Conservation (phyloP, 1,140 invertebrate species). For the Aphelinus certus region DNA sequence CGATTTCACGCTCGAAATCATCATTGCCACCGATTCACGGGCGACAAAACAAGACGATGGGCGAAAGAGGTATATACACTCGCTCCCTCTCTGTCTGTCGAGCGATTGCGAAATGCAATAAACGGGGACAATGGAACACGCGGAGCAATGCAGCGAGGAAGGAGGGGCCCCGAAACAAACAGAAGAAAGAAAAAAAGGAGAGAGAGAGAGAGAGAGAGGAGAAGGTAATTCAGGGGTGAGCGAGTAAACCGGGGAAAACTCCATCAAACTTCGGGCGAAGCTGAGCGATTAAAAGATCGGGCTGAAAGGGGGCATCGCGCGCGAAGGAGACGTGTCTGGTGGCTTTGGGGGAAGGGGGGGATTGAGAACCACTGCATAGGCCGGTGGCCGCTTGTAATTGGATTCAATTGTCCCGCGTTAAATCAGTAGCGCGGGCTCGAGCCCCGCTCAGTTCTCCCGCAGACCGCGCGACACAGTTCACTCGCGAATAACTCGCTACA, state of each 20-base stretch:
- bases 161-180: neutral
- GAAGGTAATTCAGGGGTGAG: neutral
- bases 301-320: neutral
- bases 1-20: too few relatives aligned
- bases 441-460: conserved; percentile 22
- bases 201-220: too few relatives aligned
- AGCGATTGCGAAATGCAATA: too few relatives aligned
- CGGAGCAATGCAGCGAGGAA: too few relatives aligned
- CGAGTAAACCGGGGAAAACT: conserved; percentile 11
- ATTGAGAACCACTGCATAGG: conserved; percentile 46
- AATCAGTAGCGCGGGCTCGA: conserved; percentile 58
- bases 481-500: conserved; percentile 53
- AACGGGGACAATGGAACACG: too few relatives aligned
- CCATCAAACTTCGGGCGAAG: conserved; percentile 7
- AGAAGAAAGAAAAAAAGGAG: neutral
- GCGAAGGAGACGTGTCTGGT: neutral
- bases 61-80: too few relatives aligned
- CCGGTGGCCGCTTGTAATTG: conserved; percentile 62
- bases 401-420: conserved; percentile 67
- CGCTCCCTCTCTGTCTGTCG: too few relatives aligned
- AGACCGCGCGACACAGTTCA: conserved; percentile 52
- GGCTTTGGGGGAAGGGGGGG: neutral
- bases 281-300: neutral
- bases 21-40: too few relatives aligned
- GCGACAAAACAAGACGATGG: too few relatives aligned